Base-by-base conservation (phyloP, 1,140 invertebrate species). In the Hormaphis cornu region DNA sequence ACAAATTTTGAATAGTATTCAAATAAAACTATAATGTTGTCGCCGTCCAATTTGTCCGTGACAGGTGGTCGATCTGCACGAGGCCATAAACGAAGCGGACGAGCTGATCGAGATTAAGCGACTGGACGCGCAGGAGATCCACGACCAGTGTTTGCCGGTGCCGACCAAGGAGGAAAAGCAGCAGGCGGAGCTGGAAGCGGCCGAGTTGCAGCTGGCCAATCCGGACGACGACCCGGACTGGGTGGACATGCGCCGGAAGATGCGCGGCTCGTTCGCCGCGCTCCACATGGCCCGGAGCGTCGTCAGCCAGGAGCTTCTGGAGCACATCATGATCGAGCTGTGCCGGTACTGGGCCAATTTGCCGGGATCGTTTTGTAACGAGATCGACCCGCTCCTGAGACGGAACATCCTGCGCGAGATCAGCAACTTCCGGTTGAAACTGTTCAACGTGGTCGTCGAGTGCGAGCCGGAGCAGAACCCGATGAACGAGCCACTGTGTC, bases 181-280 rank as follows among this genome's bases (percentile, higher is more conserved):
- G 0, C 10, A 14, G 6, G 18, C 7, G 6, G 42, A 66, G 35
- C 8, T 3, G 0, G 44, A 66, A 16, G 44, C 20, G 7, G 30
- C 26, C 10, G 61, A 50, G 20, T 50, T 50, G 24, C 28, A 28
- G 14, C n/a, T 66, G 20, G 61, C 61, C 1, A 44, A 66, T 8
- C 61, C 61, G 10, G 44, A 66, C 20, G 44, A 66, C 18, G 14
- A 66, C n/a, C 61, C 44, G 7, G 18, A 66, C 7, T 66, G 61
- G 61, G 28, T 66, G 28, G 12, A 35, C 1, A 66, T 66, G 44
- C 61, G 61, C 3, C 20, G 61, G 7, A 30, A 30, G 42, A 66
- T 66, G 61, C 44, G 61, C 0, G 44, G 61, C 1, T 66, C 61
- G 26, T 50, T 66, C 5, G 18, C 61, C 3, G 44, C 44, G 7